Conservation (phyloP, 23 tunicate genomes). For the Trididemnum nubilum region DNA sequence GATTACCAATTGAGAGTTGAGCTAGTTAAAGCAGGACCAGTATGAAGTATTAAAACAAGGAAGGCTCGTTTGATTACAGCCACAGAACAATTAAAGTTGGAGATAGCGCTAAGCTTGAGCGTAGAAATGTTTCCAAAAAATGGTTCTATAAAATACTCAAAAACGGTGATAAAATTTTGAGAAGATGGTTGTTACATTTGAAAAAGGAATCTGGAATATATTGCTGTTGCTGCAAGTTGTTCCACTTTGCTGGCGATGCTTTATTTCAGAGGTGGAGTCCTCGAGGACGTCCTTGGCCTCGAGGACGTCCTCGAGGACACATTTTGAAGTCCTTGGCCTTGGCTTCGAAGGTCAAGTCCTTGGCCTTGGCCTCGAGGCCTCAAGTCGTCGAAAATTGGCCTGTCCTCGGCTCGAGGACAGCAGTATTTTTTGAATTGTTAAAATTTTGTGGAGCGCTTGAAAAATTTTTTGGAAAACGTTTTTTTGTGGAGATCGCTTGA, state of each 20-base stretch:
- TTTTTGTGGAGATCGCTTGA: no score
- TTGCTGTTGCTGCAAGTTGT: conserved; percentile 46
- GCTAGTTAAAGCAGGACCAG: conserved; percentile 57
- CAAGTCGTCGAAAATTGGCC: no score
- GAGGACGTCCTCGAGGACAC: no score
- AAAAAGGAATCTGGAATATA: conserved; percentile 47
- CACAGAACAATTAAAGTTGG: conserved; percentile 41
- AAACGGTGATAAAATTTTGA: conserved; percentile 60
- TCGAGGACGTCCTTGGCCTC: no score
- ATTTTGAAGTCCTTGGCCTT: no score
- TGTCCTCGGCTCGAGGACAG: no score
- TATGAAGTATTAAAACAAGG: conserved; percentile 46
- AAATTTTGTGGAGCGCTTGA: no score
- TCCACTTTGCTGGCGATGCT: conserved; percentile 50
- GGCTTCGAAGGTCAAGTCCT: no score
- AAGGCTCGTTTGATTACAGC: conserved; percentile 45
- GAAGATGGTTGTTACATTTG: conserved; percentile 52
- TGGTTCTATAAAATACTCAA: conserved; percentile 50
- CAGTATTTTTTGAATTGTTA: no score
- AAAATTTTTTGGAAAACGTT: no score
- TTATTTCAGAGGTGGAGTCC: no score
- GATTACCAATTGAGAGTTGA: conserved; percentile 47
- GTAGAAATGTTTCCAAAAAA: conserved; percentile 44
- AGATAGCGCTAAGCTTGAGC: conserved; percentile 50
- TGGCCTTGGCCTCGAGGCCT: no score